A percentile compares a stretch with the other conserved stretches of the same genome.
Evolutionary conservation across 2,797 vertebrate species (phyloP).

Genomic region (Helostoma temminkii): DNA sequence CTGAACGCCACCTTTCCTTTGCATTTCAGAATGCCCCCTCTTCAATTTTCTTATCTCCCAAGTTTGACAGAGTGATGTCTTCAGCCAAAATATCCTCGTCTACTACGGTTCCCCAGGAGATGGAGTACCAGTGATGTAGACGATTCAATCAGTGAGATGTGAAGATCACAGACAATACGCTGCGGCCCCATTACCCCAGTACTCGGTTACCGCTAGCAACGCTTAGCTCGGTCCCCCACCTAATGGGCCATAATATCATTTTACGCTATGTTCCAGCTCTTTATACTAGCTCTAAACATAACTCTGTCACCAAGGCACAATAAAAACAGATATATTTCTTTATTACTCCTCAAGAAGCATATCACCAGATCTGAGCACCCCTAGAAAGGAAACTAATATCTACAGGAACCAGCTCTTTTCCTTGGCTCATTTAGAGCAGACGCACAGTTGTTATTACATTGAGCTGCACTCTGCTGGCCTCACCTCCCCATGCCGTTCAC

Average conservation of each 20-base stretch:
- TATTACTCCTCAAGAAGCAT: constrained; percentile 81
- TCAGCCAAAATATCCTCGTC: constrained; percentile 80
- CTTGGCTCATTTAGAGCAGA: constrained; percentile 72
- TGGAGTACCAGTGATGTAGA: constrained; percentile 77
- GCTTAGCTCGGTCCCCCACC: constrained; percentile 78
- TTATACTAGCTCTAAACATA: constrained; percentile 84
- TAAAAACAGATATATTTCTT: constrained; percentile 87
- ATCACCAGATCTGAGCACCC: constrained; percentile 73
- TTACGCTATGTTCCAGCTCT: constrained; percentile 81
- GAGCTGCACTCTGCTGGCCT: constrained; percentile 73
- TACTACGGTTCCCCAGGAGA: constrained; percentile 74
- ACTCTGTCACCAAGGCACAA: constrained; percentile 80
- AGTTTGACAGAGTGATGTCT: constrained; percentile 80
- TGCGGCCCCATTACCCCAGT: constrained; percentile 80
- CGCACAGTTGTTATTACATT: constrained; percentile 77
- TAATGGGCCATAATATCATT: constrained; percentile 86
- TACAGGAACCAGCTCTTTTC: constrained; percentile 69
- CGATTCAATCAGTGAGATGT: constrained; percentile 81
- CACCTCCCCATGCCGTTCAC: constrained; percentile 72
- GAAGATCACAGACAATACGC: constrained; percentile 81
- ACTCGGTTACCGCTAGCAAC: constrained; percentile 76
- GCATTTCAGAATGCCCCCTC: constrained; percentile 49
- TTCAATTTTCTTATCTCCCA: constrained; percentile 73
- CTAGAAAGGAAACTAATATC: constrained; percentile 82
- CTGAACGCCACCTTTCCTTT: constrained; percentile 49